A percentile compares a stretch with the other conserved stretches of the same genome.
These are phyloP conservation scores for Falco columbarius DNA, from an alignment of 2,797 vertebrate genomes.

Conservation along the genomic window DNA sequence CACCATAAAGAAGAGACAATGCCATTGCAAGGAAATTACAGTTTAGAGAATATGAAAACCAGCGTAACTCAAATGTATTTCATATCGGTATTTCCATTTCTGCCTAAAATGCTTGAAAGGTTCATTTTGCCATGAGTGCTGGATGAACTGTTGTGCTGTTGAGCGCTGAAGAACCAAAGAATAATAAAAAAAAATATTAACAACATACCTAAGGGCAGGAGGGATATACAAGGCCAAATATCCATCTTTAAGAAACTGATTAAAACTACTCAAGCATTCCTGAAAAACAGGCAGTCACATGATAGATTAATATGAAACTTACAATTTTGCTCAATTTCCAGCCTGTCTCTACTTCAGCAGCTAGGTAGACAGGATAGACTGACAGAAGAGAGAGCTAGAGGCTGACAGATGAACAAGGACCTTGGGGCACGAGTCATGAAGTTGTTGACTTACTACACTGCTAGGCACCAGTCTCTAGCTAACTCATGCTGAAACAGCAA, in stretches of 20 bases:
- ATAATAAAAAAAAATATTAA: background rate
- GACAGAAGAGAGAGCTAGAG: background rate
- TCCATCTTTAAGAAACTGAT: background rate
- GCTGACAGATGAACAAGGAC: background rate
- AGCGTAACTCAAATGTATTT: background rate
- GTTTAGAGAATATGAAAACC: background rate
- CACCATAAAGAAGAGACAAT: background rate
- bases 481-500: background rate
- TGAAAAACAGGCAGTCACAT: background rate
- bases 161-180: background rate
- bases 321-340: background rate
- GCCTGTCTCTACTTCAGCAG: background rate
- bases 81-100: background rate
- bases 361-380: background rate
- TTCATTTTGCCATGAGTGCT: background rate
- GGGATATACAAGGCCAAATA: background rate
- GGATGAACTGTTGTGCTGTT: background rate
- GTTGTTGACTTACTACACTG: background rate
- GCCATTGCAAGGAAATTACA: background rate
- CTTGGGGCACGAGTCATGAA: background rate
- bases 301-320: background rate
- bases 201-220: background rate
- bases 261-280: background rate
- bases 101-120: background rate
- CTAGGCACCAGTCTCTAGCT: background rate